Evolutionary conservation across 2,888 invertebrate species (phyloP).

Genomic region (Hydroisotoma schaefferi): DNA sequence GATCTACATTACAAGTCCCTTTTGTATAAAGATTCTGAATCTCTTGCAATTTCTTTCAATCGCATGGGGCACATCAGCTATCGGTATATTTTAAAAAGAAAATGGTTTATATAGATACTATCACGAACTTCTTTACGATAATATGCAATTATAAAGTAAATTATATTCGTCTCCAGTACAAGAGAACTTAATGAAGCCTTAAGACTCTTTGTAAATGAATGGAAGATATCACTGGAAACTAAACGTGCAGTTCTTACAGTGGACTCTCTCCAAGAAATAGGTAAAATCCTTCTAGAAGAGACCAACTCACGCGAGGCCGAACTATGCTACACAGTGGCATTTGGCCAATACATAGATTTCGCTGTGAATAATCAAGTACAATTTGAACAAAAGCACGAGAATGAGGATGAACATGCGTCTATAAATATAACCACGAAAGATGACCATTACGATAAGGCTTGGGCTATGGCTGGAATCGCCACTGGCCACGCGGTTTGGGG

Average conservation of each 20-base stretch:
- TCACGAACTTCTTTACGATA: neutral
- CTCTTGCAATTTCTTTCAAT: neutral
- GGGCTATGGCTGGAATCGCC: constrained; percentile 1
- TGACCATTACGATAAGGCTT: neutral
- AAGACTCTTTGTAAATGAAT: neutral
- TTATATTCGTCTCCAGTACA: neutral
- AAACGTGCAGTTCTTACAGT: neutral
- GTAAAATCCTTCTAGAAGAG: neutral
- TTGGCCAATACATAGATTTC: neutral
- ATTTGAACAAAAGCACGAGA: neutral
- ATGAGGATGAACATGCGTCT: neutral
- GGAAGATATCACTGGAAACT: neutral
- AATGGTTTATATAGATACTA: neutral
- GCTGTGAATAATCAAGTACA: neutral
- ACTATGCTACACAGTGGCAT: neutral
- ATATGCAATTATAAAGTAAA: neutral
- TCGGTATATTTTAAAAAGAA: too few species aligned
- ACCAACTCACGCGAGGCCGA: too few species aligned
- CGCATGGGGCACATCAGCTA: neutral
- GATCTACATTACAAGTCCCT: neutral
- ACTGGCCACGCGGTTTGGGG: neutral
- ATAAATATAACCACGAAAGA: neutral
- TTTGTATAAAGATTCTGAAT: neutral
- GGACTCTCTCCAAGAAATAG: neutral
- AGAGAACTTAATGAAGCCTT: neutral